phyloP scores from a whole-genome alignment of 2,797 vertebrate species.

The Alca torda region DNA sequence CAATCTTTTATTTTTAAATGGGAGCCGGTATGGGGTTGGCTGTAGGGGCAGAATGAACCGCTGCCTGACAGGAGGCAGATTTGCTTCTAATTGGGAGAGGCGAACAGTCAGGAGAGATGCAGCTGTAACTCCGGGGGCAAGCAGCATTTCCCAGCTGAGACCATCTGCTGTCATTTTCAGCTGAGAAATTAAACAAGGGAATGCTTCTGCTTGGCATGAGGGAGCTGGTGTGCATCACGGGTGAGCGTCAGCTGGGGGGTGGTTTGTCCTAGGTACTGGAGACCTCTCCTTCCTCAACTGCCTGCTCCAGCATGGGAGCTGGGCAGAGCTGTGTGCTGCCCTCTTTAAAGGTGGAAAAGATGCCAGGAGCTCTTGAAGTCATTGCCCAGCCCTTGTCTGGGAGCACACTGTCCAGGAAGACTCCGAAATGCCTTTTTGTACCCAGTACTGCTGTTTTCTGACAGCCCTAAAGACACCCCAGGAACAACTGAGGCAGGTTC shows the following conservation, averaged over 20 bases:
- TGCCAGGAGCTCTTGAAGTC: neutral
- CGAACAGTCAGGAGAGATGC: neutral
- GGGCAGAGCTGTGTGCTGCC: neutral
- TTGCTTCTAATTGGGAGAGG: slow-evolving; percentile 55
- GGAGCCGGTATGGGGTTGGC: neutral
- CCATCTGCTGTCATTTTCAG: neutral
- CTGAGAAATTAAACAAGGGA: neutral
- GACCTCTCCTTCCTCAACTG: neutral
- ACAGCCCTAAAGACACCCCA: neutral
- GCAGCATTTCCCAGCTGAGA: slow-evolving; percentile 23
- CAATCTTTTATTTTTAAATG: slow-evolving; percentile 66
- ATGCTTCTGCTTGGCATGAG: neutral
- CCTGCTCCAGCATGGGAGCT: neutral
- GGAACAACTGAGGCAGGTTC: neutral
- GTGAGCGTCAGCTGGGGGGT: rapidly evolving
- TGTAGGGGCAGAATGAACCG: slow-evolving; percentile 4
- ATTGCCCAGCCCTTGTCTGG: neutral
- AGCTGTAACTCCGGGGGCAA: neutral
- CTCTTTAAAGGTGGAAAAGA: neutral
- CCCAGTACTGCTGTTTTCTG: neutral
- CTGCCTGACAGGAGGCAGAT: slow-evolving; percentile 44
- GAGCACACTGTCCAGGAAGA: neutral
- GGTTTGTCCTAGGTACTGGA: neutral
- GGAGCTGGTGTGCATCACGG: neutral
- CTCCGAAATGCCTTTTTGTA: neutral